These are phyloP conservation scores for Phrynocephalus versicolor DNA, from an alignment of 2,113 vertebrate species.

Conservation along the genomic window DNA sequence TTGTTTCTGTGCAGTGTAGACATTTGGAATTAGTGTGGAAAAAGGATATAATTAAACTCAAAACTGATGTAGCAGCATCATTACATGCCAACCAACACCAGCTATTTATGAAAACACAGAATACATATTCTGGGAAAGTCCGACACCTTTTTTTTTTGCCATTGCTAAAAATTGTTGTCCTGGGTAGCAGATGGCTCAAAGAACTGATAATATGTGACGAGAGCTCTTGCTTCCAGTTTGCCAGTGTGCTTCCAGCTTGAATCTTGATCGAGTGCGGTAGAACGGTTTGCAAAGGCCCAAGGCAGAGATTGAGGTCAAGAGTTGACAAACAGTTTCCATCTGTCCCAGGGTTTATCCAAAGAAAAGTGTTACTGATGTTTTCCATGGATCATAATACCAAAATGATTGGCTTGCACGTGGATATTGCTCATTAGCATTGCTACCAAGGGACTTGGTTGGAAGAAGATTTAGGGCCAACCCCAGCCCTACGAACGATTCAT, in stretches of 20 bases:
- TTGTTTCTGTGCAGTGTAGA: constrained; percentile 12
- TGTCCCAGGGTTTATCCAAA: background rate
- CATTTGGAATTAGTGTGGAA: constrained; percentile 34
- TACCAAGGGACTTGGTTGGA: background rate
- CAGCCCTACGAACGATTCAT: background rate
- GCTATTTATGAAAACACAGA: constrained; percentile 18
- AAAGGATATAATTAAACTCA: constrained; percentile 24
- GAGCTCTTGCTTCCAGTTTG: constrained; percentile 2
- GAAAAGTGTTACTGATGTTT: background rate
- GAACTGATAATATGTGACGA: constrained; percentile 18
- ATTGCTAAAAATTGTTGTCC: background rate
- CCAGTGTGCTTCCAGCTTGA: background rate
- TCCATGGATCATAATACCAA: background rate
- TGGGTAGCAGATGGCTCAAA: constrained; percentile 14
- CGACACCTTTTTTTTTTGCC: constrained; percentile 30
- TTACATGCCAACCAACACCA: constrained; percentile 35
- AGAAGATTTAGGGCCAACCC: background rate
- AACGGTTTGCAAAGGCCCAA: constrained; percentile 29
- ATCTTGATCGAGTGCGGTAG: background rate
- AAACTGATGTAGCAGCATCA: constrained; percentile 19
- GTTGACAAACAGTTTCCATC: constrained; percentile 26
- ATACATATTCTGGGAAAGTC: background rate
- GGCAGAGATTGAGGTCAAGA: background rate
- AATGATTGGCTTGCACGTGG: background rate
- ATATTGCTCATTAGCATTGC: background rate